These are phyloP conservation scores for Dolichomitus sp. DNA, from an alignment of 2,888 invertebrate species.

Conservation along the genomic window DNA sequence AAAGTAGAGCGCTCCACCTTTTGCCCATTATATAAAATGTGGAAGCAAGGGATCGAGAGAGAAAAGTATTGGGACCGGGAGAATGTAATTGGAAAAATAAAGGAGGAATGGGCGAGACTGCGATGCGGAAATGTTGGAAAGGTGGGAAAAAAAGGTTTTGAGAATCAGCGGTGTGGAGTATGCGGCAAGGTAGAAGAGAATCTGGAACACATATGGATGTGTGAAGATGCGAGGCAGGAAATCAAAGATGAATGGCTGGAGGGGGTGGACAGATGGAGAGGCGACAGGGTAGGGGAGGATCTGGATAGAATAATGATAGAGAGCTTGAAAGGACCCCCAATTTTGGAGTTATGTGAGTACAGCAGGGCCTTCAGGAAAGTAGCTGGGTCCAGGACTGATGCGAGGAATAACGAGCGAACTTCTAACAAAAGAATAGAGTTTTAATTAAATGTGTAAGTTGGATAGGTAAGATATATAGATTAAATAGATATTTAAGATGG, in stretches of 20 bases:
- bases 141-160: too few relatives aligned
- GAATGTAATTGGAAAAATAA: neutral
- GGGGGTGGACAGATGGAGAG: constrained; percentile 29
- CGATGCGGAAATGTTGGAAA: constrained; percentile 42
- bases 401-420: neutral
- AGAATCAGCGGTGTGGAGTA: neutral
- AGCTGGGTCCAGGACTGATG: neutral
- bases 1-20: constrained; percentile 2
- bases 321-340: neutral
- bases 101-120: constrained; percentile 34
- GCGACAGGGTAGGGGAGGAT: neutral
- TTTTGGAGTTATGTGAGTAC: neutral
- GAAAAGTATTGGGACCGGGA: constrained; percentile 24
- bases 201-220: constrained; percentile 15
- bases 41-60: neutral
- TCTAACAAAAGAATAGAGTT: too few relatives aligned
- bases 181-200: constrained; percentile 17
- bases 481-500: too few relatives aligned
- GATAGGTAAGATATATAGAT: too few relatives aligned
- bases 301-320: neutral
- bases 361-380: neutral
- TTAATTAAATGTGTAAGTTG: too few relatives aligned
- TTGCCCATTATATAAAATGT: neutral
- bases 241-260: neutral
- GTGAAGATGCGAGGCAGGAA: neutral